phyloP scores from a whole-genome alignment of 2,113 vertebrate species.

The Cheirogaleus medius region DNA sequence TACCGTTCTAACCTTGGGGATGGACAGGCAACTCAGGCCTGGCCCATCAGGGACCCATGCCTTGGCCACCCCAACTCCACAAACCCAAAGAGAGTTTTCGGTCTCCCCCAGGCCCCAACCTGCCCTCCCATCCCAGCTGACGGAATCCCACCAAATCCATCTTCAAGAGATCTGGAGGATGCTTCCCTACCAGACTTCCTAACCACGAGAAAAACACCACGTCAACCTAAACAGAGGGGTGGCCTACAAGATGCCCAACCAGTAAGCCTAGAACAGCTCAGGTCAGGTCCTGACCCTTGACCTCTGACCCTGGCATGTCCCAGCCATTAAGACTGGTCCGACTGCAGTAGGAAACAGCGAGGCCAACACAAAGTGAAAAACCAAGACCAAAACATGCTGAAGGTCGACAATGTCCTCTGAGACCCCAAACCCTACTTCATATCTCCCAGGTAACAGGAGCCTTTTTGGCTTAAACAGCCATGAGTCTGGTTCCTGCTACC shows the following conservation, averaged over 20 bases:
- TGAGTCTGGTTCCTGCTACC: no score
- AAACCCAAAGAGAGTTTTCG: neutral
- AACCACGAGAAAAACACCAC: neutral
- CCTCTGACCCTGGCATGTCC: neutral
- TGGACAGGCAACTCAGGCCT: neutral
- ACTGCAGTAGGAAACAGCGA: fast-evolving
- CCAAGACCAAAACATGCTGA: neutral
- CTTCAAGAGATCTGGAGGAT: neutral
- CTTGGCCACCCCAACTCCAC: neutral
- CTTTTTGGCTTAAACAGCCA: no score
- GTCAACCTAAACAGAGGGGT: neutral
- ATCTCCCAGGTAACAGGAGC: no score
- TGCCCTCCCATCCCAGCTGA: neutral
- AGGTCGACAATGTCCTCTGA: no score
- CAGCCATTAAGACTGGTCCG: neutral
- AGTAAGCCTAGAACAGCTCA: neutral
- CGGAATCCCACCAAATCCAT: neutral
- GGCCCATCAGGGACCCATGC: neutral
- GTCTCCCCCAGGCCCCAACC: no score
- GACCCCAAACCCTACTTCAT: no score
- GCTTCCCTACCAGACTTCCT: neutral
- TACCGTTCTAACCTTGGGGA: fast-evolving
- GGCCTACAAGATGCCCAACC: neutral
- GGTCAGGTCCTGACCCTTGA: neutral
- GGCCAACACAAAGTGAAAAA: neutral